Percentiles rank a stretch among this genome's conserved stretches.
These are phyloP conservation scores for Tachystola acroxantha DNA, from an alignment of 2,888 invertebrate species.

Conservation along the genomic window DNA sequence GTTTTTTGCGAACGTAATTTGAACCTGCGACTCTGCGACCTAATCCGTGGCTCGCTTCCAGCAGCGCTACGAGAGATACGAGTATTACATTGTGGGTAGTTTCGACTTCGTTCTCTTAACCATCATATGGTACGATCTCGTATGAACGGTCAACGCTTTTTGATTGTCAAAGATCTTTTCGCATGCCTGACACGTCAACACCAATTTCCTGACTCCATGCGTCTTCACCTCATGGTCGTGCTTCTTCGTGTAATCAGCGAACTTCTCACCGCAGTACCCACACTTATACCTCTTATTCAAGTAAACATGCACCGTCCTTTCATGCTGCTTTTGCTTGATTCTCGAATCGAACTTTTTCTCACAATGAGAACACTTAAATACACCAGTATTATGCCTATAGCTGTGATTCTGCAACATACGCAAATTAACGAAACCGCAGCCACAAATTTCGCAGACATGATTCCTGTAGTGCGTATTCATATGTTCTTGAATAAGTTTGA, in stretches of 20 bases:
- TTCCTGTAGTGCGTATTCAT: slow-evolving; percentile 44
- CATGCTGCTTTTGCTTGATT: slow-evolving; percentile 55
- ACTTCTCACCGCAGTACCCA: slow-evolving; percentile 48
- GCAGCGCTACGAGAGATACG: no score
- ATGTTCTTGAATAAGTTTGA: slow-evolving; percentile 39
- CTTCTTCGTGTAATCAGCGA: slow-evolving; percentile 55
- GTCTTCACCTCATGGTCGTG: slow-evolving; percentile 47
- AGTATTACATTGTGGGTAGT: no score
- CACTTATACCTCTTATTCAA: slow-evolving; percentile 39
- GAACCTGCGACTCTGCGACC: no score
- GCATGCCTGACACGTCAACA: slow-evolving; percentile 63
- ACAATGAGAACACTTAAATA: slow-evolving; percentile 50
- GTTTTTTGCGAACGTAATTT: no score
- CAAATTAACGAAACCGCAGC: slow-evolving; percentile 36
- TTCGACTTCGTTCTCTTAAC: slow-evolving; percentile 14
- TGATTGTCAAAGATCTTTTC: slow-evolving; percentile 66
- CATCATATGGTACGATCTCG: slow-evolving; percentile 48
- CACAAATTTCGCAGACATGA: slow-evolving; percentile 38
- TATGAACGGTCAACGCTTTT: slow-evolving; percentile 63
- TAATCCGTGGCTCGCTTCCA: no score
- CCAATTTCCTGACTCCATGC: slow-evolving; percentile 53
- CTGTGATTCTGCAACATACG: slow-evolving; percentile 34
- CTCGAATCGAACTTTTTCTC: slow-evolving; percentile 59
- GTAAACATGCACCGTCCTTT: slow-evolving; percentile 46
- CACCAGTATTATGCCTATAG: slow-evolving; percentile 40